Percentiles rank a stretch among this genome's conserved stretches.
Conservation (phyloP, 2,113 vertebrate species). For the Ancistrus triradiatus region DNA sequence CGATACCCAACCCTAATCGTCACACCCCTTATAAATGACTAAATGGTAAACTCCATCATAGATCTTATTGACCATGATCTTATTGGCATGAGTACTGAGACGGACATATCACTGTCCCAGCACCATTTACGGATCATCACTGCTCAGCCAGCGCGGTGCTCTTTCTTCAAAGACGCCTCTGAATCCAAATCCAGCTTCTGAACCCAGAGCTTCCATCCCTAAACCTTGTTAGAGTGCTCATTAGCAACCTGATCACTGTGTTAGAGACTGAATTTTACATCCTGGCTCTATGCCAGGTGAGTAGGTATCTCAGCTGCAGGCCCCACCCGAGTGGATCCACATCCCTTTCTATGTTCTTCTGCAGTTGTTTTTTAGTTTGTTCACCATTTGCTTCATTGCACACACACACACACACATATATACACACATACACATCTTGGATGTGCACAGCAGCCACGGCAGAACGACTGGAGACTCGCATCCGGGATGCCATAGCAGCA, state of each 20-base stretch:
- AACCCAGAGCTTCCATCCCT: background rate
- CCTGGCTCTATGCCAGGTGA: conserved; percentile 64
- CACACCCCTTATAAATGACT: no score
- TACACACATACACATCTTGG: no score
- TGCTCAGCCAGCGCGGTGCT: conserved; percentile 6
- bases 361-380: background rate
- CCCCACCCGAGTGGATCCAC: conserved; percentile 29
- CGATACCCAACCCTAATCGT: no score
- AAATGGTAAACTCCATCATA: no score
- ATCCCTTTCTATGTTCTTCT: background rate
- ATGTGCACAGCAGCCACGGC: conserved; percentile 7
- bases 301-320: conserved; percentile 13
- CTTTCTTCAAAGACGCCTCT: no score
- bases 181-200: background rate
- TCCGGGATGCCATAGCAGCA: conserved; percentile 34
- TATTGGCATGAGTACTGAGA: no score
- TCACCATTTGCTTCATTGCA: conserved; percentile 16
- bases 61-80: no score
- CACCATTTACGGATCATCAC: conserved; percentile 9
- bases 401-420: no score
- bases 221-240: conserved; percentile 11
- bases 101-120: no score
- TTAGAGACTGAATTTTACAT: conserved; percentile 19
- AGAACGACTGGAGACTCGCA: conserved; percentile 8
- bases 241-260: conserved; percentile 11